Percentiles rank a stretch among this genome's conserved stretches.
Evolutionary conservation across 2,797 vertebrate genomes (phyloP).

Genomic region (Diglossa cyanea): DNA sequence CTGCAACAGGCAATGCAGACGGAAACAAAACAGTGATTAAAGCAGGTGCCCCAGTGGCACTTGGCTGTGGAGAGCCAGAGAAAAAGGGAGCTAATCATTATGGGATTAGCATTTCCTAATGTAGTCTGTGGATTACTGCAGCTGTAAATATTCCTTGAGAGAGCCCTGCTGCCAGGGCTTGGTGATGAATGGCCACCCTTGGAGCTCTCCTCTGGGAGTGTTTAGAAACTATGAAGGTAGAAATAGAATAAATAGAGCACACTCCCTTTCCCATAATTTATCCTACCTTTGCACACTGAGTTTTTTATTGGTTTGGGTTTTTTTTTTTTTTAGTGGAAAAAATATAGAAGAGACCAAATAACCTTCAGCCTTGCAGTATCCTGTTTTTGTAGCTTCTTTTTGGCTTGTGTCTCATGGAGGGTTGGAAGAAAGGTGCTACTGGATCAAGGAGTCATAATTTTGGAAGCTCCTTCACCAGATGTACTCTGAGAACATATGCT

Average conservation of each 20-base stretch:
- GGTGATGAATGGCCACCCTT: conserved; percentile 34
- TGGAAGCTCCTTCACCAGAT: background rate
- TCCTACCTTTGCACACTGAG: background rate
- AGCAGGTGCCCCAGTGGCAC: background rate
- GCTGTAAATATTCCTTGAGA: conserved; percentile 56
- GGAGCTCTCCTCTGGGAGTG: background rate
- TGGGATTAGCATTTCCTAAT: conserved; percentile 28
- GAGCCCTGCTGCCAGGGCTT: background rate
- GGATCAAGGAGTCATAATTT: background rate
- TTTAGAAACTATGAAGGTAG: conserved; percentile 14
- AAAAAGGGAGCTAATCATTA: conserved; percentile 40
- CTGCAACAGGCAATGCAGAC: background rate
- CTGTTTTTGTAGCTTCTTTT: background rate
- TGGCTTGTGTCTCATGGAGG: fast-evolving
- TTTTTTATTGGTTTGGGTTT: background rate
- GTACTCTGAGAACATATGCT: background rate
- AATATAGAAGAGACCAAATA: background rate
- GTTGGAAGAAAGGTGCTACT: background rate
- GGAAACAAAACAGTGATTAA: background rate
- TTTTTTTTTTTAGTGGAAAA: background rate
- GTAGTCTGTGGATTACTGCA: conserved; percentile 20
- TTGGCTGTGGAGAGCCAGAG: background rate
- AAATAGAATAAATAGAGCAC: conserved; percentile 1
- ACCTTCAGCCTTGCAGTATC: background rate
- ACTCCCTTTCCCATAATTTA: background rate